Base-by-base conservation (phyloP, 1,140 invertebrate genomes). In the Solen grandis region DNA sequence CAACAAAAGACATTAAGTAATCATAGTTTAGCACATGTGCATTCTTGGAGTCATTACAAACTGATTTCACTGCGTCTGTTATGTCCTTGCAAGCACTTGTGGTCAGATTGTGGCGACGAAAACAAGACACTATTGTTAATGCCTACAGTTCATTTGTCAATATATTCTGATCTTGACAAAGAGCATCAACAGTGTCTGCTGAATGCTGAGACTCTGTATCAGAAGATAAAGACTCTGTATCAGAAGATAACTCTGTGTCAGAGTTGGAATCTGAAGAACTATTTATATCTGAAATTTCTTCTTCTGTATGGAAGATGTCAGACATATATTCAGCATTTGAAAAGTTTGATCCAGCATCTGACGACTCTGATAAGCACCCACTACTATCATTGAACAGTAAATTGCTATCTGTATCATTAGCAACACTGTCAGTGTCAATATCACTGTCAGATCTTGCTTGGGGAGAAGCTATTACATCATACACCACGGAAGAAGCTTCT, bases 51-150 rank as follows among this genome's bases (percentile, higher is more conserved):
- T 59, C 29, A 22, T 19, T 41, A 33, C 69, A 75, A 25, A 59
- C 62, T 19, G 35, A 36, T 75, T 69, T 81, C 22, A 75, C 16
- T 27, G 70, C 76, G 25, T 75, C 33, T 14, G 63, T 59, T 25
- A 82, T 69, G 57, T 82, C 79, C 38, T 82, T 59, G 33, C 60
- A 50, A 22, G 79, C 54, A 81, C 63, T 66, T 16, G 33, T 35
- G 29, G 35, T 3, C 1, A 66, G 13, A 8, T 66, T 38, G 25
- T 66, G 33, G 22, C 63, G 10, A 16, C 5, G 31, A 41, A 66
- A 66, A 46, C 33, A 41, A 13, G 38, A 38, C 27, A 60, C 5
- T 3, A 29, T n/a, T n/a, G n/a, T n/a, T n/a, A n/a, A n/a, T n/a
- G 27, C 10, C 10, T 2, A 5, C 5, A 5, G 4, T 60, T 13